phyloP scores from a whole-genome alignment of 2,888 invertebrate species.

The Bellardia pandia region DNA sequence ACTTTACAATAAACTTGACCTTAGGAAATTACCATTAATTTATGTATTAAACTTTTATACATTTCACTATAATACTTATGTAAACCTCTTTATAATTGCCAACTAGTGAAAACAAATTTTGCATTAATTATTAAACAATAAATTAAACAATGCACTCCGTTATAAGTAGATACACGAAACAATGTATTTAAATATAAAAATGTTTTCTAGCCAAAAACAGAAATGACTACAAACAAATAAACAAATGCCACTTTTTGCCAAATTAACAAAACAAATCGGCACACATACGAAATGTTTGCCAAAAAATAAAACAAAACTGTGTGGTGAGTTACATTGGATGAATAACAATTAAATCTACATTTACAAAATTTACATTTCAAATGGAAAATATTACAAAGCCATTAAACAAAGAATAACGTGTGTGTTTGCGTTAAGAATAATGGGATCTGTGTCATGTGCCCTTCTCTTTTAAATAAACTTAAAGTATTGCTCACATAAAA shows the following conservation, averaged over 20 bases:
- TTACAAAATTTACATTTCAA: conserved; percentile 14
- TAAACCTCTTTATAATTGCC: conserved; percentile 4
- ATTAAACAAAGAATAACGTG: neutral
- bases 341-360: conserved; percentile 17
- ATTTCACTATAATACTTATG: neutral
- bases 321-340: neutral
- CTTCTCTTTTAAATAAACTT: too few species aligned
- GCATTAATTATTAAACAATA: conserved; percentile 34
- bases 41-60: neutral
- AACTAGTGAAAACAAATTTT: neutral
- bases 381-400: conserved; percentile 4
- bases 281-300: conserved; percentile 11
- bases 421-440: neutral
- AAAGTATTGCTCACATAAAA: too few species aligned
- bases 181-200: neutral
- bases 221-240: conserved; percentile 2
- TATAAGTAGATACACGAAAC: neutral
- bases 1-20: neutral
- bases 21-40: neutral
- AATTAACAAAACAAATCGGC: conserved; percentile 26
- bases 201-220: neutral
- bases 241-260: conserved; percentile 1
- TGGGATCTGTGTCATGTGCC: neutral
- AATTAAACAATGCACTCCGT: neutral
- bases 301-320: neutral